phyloP scores from a whole-genome alignment of 2,888 invertebrate genomes.

The Troides helena region DNA sequence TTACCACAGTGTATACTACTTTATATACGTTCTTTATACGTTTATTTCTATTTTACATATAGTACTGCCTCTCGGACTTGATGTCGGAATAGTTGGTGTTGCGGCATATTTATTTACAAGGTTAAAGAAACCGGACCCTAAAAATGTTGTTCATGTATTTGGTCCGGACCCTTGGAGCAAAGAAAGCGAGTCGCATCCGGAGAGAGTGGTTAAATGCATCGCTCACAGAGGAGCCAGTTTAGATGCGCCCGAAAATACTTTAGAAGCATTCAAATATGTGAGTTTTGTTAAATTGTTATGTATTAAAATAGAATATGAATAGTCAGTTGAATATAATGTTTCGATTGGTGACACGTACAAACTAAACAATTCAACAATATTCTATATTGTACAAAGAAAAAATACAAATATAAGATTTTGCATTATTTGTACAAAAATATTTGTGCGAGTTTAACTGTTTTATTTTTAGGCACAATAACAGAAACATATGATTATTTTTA shows the following conservation, averaged over 20 bases:
- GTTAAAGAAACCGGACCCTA: conserved; percentile 62
- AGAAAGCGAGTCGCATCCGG: conserved; percentile 63
- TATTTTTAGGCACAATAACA: too few species aligned
- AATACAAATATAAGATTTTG: too few species aligned
- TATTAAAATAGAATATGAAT: too few species aligned
- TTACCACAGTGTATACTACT: conserved; percentile 50
- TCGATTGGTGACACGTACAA: too few species aligned
- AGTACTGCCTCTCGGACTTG: conserved; percentile 68
- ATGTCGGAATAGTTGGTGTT: conserved; percentile 59
- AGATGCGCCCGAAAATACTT: conserved; percentile 90
- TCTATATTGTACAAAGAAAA: too few species aligned
- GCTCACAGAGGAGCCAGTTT: conserved; percentile 88
- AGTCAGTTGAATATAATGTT: too few species aligned
- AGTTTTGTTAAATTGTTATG: conserved; percentile 44
- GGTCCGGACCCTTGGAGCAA: conserved; percentile 74
- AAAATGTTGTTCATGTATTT: conserved; percentile 70
- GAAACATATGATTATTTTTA: too few species aligned
- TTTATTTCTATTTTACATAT: conserved; percentile 55
- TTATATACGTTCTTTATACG: conserved; percentile 48
- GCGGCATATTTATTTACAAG: conserved; percentile 62
- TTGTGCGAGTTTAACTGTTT: too few species aligned
- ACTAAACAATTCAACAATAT: too few species aligned
- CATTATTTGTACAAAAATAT: too few species aligned
- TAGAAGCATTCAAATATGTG: conserved; percentile 86
- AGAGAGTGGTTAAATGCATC: conserved; percentile 80